phyloP scores from a whole-genome alignment of 2,113 vertebrate species.

The Notechis scutatus region DNA sequence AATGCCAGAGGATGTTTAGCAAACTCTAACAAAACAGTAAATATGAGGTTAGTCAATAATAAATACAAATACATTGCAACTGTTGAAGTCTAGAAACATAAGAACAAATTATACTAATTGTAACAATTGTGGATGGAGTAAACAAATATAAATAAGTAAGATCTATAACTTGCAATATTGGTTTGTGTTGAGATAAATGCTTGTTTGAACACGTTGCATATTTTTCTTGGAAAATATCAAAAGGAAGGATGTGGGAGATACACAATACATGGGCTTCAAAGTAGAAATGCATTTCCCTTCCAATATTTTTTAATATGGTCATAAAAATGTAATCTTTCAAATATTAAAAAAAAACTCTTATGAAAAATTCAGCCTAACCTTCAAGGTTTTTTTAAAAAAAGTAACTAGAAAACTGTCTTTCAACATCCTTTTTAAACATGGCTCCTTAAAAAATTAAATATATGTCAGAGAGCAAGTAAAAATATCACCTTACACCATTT shows the following conservation, averaged over 20 bases:
- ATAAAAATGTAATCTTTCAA: slow-evolving; percentile 10
- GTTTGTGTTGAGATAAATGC: neutral
- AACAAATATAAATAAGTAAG: neutral
- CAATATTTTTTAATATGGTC: neutral
- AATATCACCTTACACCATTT: neutral
- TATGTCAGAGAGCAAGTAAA: neutral
- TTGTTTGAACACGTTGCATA: neutral
- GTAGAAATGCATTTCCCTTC: neutral
- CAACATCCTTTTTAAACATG: neutral
- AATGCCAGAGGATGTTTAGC: neutral
- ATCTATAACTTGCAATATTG: neutral
- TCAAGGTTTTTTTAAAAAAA: neutral
- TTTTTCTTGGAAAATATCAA: neutral
- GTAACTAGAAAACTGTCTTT: neutral
- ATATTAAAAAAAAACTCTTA: neutral
- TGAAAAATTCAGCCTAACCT: neutral
- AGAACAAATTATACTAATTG: neutral
- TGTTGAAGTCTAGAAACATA: neutral
- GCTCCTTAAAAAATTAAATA: neutral
- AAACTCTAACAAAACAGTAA: neutral
- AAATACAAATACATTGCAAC: neutral
- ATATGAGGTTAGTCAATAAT: neutral
- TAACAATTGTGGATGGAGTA: neutral
- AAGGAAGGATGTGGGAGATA: neutral
- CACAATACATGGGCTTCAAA: neutral